Base-by-base conservation (phyloP, 2,888 invertebrate genomes). In the Phytoseiulus persimilis region DNA sequence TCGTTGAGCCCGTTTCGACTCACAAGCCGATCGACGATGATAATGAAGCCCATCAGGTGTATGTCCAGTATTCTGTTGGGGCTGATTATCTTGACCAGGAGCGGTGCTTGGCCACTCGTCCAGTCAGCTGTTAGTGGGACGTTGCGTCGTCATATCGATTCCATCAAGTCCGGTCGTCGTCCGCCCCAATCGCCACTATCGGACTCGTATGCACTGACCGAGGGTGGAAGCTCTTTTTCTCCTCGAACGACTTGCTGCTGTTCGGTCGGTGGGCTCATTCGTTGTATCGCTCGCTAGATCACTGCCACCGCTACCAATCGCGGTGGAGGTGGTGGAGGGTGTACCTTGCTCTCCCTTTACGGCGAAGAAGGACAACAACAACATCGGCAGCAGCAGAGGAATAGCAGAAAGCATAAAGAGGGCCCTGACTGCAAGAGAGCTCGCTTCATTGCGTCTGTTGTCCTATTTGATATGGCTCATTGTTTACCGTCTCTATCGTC, bases 381-480 rank as follows among this genome's bases (percentile, higher is more conserved):
- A 65, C 65, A 65, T 14, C 65, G 18, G 23, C 65, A 65, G 23
- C 9, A 65, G 65, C 1, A 65, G 65, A 65, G 23, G 65, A 65
- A 18, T 3, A 65, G 65, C 65, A 65, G 65, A 65, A 65, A 14
- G 28, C 65, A 65, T 65, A 28, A 65, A 65, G 65, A 65, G 65
- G 65, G 28, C 28, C 65, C 65, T 65, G 65, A 65, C 65, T 65
- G 65, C 65, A 65, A 65, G 65, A 6, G 11, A 65, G 18, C 65
- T 45, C 87, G 87, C 87, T 87, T 87, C 87, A 87, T 87, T 87
- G 87, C 39, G 39, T 87, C 87, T 87, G 87, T 87, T 87, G 87
- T 87, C 87, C 87, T 87, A 87, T 87, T 87, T 87, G 87, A 87
- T 87, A 87, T 87, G 87, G 87, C 87, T 87, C 87, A 87, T 87